A percentile compares a stretch with the other conserved stretches of the same genome.
Evolutionary conservation across 2,113 vertebrate species (phyloP).

Genomic region (Oreochromis spilurus): DNA sequence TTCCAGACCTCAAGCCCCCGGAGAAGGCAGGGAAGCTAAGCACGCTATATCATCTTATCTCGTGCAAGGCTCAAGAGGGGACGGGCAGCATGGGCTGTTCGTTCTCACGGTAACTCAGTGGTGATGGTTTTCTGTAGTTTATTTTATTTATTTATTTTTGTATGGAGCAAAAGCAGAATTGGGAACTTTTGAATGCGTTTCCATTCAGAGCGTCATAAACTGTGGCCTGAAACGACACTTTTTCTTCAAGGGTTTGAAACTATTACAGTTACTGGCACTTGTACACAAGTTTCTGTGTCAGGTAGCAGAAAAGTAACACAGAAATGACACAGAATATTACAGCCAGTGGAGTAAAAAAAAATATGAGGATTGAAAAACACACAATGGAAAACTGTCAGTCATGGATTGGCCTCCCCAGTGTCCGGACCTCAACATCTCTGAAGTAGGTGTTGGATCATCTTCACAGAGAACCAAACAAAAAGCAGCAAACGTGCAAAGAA

Average conservation of each 20-base stretch:
- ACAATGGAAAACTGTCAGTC: too few species aligned
- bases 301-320: too few species aligned
- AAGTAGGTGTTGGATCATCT: background rate
- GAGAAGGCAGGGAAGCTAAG: background rate
- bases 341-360: background rate
- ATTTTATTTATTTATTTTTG: background rate
- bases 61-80: background rate
- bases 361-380: too few species aligned
- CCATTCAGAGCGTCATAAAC: background rate
- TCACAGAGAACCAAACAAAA: background rate
- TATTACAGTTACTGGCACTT: background rate
- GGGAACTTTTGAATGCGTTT: background rate
- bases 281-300: background rate
- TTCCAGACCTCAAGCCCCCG: background rate
- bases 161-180: background rate
- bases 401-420: too few species aligned
- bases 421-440: too few species aligned
- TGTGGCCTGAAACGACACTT: background rate
- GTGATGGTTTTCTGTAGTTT: background rate
- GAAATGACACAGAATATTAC: too few species aligned
- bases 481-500: background rate
- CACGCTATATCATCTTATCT: background rate
- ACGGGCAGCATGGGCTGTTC: background rate
- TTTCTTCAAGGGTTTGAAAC: background rate
- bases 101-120: background rate